Evolutionary conservation across 1,140 invertebrate species (phyloP).

Genomic region (Habropoda laboriosa): DNA sequence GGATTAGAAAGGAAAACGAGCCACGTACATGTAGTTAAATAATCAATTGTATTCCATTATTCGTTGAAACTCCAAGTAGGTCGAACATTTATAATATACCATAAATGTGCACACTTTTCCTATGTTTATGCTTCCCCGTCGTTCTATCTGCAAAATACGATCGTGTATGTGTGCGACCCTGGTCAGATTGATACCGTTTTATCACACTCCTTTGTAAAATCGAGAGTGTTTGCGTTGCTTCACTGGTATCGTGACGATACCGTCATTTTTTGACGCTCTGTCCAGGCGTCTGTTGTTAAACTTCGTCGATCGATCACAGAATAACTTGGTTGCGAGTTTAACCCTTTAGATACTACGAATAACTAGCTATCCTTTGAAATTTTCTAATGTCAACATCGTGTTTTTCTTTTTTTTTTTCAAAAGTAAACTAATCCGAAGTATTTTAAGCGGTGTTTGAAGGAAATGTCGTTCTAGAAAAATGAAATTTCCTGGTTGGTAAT

Average conservation of each 20-base stretch:
- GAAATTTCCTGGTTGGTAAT: no score
- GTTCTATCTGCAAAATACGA: not conserved
- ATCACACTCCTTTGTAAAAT: not conserved
- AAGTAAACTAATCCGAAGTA: no score
- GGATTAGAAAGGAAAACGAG: no score
- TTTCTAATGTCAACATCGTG: no score
- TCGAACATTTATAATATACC: not conserved
- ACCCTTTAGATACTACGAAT: no score
- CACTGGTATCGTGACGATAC: not conserved
- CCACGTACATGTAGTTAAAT: no score
- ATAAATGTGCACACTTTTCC: no score
- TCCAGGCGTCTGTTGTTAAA: not conserved
- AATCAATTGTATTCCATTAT: no score
- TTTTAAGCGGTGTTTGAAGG: no score
- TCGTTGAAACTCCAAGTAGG: not conserved
- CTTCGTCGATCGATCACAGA: not conserved
- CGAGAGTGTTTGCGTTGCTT: not conserved
- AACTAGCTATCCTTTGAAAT: no score
- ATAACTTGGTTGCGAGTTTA: not conserved
- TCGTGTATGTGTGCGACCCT: not conserved
- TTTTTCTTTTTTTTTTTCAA: no score
- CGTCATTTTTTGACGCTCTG: not conserved
- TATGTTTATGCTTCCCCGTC: not conserved
- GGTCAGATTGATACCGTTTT: constrained; percentile 14
- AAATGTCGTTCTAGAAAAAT: no score